A percentile compares a stretch with the other conserved stretches of the same genome.
Evolutionary conservation across 2,113 vertebrate genomes (phyloP).

Genomic region (Symphodus melops): DNA sequence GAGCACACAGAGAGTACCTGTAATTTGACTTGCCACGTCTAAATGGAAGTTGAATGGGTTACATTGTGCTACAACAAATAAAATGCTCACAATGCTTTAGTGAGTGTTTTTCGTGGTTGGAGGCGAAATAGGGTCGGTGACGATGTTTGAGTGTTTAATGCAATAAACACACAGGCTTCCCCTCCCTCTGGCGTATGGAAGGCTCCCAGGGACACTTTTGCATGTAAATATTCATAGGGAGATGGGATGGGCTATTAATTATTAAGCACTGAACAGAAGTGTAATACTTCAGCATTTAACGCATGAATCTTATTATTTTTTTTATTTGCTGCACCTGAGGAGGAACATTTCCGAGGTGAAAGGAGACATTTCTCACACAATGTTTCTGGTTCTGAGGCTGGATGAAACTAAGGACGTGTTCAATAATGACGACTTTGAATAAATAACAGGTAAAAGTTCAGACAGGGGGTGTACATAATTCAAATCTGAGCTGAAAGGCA

Average conservation of each 20-base stretch:
- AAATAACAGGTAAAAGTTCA: conserved; percentile 29
- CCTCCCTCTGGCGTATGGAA: conserved; percentile 77
- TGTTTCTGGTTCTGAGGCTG: conserved; percentile 5
- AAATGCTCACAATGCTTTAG: conserved; percentile 68
- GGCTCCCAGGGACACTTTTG: conserved; percentile 81
- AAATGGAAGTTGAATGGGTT: conserved; percentile 78
- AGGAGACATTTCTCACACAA: conserved; percentile 55
- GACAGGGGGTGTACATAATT: conserved; percentile 39
- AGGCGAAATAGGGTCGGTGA: conserved; percentile 77
- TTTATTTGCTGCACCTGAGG: conserved; percentile 68
- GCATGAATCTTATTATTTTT: conserved; percentile 73
- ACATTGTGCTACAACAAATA: conserved; percentile 76
- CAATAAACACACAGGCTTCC: conserved; percentile 80
- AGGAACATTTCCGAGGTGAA: conserved; percentile 51
- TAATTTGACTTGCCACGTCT: conserved; percentile 78
- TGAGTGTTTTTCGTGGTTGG: conserved; percentile 76
- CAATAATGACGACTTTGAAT: conserved; percentile 24
- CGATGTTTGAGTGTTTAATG: conserved; percentile 80
- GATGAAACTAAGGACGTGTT: conserved; percentile 30
- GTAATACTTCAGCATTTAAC: conserved; percentile 75
- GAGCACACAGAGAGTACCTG: conserved; percentile 60
- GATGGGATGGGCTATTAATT: conserved; percentile 81
- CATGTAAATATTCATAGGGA: conserved; percentile 85
- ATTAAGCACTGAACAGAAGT: conserved; percentile 81
- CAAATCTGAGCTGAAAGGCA: conserved; percentile 29